These are phyloP conservation scores for Oegoconia quadripuncta DNA, from an alignment of 2,888 invertebrate species.

Conservation along the genomic window DNA sequence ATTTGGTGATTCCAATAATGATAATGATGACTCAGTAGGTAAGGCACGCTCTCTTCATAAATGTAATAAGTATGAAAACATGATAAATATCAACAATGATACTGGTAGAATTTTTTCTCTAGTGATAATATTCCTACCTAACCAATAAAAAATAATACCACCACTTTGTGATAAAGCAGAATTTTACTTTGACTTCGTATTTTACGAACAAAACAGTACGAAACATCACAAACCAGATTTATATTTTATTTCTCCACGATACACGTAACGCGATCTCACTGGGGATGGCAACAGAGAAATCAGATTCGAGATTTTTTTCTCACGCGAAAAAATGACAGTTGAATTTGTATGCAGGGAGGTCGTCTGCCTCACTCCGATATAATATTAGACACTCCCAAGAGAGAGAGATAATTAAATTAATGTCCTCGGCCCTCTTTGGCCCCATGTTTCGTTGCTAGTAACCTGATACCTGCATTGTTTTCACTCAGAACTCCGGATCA, in stretches of 20 bases:
- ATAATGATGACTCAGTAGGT: too few relatives aligned
- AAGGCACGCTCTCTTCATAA: too few relatives aligned
- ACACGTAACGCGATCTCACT: slow-evolving; percentile 65
- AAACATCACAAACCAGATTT: slow-evolving; percentile 55
- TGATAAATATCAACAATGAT: too few relatives aligned
- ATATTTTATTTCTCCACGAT: slow-evolving; percentile 52
- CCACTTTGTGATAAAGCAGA: too few relatives aligned
- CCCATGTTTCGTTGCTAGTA: slow-evolving; percentile 61
- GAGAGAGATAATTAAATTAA: slow-evolving; percentile 75
- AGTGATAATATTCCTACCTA: too few relatives aligned
- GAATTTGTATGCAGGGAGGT: slow-evolving; percentile 62
- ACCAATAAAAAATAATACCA: too few relatives aligned
- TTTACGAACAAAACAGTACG: slow-evolving; percentile 3
- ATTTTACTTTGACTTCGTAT: too few relatives aligned
- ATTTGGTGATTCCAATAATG: too few relatives aligned
- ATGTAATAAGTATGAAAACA: too few relatives aligned
- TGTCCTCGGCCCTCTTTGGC: slow-evolving; percentile 67
- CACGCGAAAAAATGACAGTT: slow-evolving; percentile 75
- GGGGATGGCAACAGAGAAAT: slow-evolving; percentile 64
- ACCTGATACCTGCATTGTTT: slow-evolving; percentile 77
- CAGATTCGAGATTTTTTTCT: slow-evolving; percentile 75
- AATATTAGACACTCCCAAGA: slow-evolving; percentile 70
- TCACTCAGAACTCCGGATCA: slow-evolving; percentile 37
- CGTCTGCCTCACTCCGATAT: slow-evolving; percentile 59
- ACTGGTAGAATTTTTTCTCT: too few relatives aligned